Evolutionary conservation across 2,113 vertebrate genomes (phyloP), one percentile per base, ranked within the genome.

Genomic region (Campylomormyrus numenius): DNA sequence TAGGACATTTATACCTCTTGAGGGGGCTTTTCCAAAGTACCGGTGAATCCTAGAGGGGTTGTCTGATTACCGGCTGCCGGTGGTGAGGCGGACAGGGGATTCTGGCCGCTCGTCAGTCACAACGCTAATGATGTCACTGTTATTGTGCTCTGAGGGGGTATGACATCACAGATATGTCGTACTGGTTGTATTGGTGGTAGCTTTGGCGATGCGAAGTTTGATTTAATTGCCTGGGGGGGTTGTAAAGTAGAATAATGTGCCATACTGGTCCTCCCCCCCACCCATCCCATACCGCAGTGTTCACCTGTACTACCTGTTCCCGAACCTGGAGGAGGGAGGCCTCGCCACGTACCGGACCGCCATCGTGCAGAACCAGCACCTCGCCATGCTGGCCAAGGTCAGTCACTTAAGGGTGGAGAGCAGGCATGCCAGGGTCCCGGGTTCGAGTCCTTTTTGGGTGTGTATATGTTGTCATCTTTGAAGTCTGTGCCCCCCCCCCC

Each of bases 361-460:
- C 91, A 99, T 99, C 0, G 98, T 99, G 3, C 98, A 99, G 96
- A 99, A 99, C 92, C 98, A 99, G 9, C 98, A 99, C 94, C 95
- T 99, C 62, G 98, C 98, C 91, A 98, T 99, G 98, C 92, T 99
- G 24, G 98, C 98, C 17, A 99, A 99, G 98, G 98, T 99, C 95
- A 89, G 90, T 45, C 19, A 7, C 39, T 45, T 83, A 21, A 17
- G 31, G 62, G 62, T 27, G 62, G n/a, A 31, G 62, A 31, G 9
- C n/a, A 66, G n/a, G 9, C 24, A 27, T 10, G n/a, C 62, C 62
- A 66, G n/a, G 62, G n/a, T 66, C 0, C n/a, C 3, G 3, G n/a
- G 62, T 66, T 66, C n/a, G 9, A 66, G n/a, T 66, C 9, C 1
- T 27, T 66, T 27, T n/a, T 66, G n/a, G 9, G n/a, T 66, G n/a